These are phyloP conservation scores for Pammene aurita DNA, from an alignment of 2,888 invertebrate genomes.

Conservation along the genomic window DNA sequence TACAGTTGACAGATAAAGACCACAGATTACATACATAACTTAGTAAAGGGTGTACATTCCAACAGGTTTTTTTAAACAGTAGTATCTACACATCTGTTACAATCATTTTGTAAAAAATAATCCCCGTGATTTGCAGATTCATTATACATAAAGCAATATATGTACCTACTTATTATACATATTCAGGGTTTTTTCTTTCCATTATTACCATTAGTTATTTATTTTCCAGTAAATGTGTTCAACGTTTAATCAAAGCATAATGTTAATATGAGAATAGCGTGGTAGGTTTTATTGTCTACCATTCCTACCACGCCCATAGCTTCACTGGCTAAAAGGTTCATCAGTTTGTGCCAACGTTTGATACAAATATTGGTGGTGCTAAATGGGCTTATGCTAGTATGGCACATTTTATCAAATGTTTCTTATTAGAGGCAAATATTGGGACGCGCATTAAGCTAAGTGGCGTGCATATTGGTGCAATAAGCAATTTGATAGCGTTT, in stretches of 20 bases:
- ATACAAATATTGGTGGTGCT: conserved; percentile 41
- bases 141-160: too few species aligned
- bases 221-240: conserved; percentile 31
- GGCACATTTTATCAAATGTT: conserved; percentile 36
- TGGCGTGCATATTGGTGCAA: conserved; percentile 49
- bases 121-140: too few species aligned
- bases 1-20: too few species aligned
- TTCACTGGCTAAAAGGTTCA: conserved; percentile 55
- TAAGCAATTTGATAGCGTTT: conserved; percentile 52
- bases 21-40: too few species aligned
- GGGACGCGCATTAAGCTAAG: conserved; percentile 47
- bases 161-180: too few species aligned
- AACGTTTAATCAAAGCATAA: conserved; percentile 34
- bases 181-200: too few species aligned
- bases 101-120: too few species aligned
- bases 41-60: too few species aligned
- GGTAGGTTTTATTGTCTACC: conserved; percentile 57
- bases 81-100: too few species aligned
- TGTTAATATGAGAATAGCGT: conserved; percentile 74
- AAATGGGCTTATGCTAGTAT: neutral
- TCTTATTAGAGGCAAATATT: conserved; percentile 43
- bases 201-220: conserved; percentile 22
- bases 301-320: conserved; percentile 58
- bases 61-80: too few species aligned
- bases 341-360: conserved; percentile 44